These are phyloP conservation scores for Buceros bicornis DNA, from an alignment of 2,797 vertebrate genomes.

Conservation along the genomic window DNA sequence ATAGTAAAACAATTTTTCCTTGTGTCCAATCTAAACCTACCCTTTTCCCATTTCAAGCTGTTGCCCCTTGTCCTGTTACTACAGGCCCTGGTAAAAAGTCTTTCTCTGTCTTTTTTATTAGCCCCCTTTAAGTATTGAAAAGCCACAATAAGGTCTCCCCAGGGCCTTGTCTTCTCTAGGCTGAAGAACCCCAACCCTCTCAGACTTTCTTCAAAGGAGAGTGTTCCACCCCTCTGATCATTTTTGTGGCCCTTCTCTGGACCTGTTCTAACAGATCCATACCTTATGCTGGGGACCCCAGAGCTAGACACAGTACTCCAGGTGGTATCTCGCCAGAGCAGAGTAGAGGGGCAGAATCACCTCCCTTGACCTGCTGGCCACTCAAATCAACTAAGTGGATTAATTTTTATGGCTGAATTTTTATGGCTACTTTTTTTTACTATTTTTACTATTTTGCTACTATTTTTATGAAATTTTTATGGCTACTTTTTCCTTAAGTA, in stretches of 20 bases:
- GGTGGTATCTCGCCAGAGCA: neutral
- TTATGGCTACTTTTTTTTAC: no score
- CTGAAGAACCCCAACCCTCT: neutral
- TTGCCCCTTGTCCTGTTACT: neutral
- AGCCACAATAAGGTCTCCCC: fast-evolving
- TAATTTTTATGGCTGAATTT: neutral
- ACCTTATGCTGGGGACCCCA: neutral
- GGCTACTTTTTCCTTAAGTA: neutral
- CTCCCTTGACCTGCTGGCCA: fast-evolving
- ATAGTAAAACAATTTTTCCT: neutral
- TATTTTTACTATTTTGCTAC: no score
- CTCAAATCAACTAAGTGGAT: neutral
- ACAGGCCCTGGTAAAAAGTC: neutral
- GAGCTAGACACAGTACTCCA: neutral
- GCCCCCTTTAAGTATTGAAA: neutral
- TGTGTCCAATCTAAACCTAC: neutral
- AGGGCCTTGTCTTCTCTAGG: neutral
- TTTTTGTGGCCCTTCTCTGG: neutral
- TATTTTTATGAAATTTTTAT: neutral
- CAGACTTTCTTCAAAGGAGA: neutral
- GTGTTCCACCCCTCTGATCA: neutral
- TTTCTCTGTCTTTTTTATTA: neutral
- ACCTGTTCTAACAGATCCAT: fast-evolving
- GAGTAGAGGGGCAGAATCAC: neutral
- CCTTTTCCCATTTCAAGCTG: neutral